These are phyloP conservation scores for Dicranocentrus wangi DNA, from an alignment of 2,888 invertebrate species.

Conservation along the genomic window DNA sequence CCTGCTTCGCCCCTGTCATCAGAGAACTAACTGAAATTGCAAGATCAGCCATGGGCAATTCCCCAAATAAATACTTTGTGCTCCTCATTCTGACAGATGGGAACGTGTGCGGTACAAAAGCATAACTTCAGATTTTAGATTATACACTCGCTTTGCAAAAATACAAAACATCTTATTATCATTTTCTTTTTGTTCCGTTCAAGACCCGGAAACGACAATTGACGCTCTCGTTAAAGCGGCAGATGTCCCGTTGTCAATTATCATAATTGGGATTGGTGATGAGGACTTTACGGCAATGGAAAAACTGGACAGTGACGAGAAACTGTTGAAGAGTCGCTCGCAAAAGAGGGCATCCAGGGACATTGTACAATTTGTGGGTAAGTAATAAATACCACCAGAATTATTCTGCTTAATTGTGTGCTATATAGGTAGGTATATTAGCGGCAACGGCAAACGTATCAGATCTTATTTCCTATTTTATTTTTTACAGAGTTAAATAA, in stretches of 20 bases:
- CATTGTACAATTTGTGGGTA: conserved; percentile 77
- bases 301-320: conserved; percentile 61
- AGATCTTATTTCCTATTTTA: too few species aligned
- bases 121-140: too few species aligned
- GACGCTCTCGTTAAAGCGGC: conserved; percentile 75
- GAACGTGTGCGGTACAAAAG: conserved; percentile 75
- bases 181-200: too few species aligned
- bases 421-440: too few species aligned
- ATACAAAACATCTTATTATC: too few species aligned
- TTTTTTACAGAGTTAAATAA: conserved; percentile 45
- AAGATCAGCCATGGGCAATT: background rate
- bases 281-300: conserved; percentile 61
- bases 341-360: conserved; percentile 76
- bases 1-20: conserved; percentile 77
- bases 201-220: conserved; percentile 76
- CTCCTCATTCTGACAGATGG: conserved; percentile 78
- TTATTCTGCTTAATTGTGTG: too few species aligned
- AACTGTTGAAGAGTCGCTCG: conserved; percentile 41
- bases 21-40: conserved; percentile 75
- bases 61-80: conserved; percentile 75
- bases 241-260: conserved; percentile 77
- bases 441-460: too few species aligned
- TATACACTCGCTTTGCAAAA: background rate
- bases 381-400: background rate
- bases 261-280: conserved; percentile 76